These are phyloP conservation scores for Anthopleura sola DNA, from an alignment of 64 coral and sea anemone genomes.

Conservation along the genomic window DNA sequence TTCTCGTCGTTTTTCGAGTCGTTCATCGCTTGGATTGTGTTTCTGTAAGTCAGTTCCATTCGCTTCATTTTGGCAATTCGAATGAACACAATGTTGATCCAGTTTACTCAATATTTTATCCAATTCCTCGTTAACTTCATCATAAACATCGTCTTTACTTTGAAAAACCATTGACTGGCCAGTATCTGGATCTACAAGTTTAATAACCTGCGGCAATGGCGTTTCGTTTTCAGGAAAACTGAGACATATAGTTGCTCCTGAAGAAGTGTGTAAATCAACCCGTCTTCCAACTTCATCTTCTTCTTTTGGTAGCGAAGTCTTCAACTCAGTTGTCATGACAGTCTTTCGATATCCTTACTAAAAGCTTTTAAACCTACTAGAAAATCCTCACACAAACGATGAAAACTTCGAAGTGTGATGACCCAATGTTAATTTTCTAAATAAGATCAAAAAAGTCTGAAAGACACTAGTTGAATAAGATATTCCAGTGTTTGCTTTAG, in stretches of 20 bases:
- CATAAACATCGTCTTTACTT: slow-evolving; percentile 24
- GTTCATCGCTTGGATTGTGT: slow-evolving; percentile 20
- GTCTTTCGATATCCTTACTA: not conserved
- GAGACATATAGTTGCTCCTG: slow-evolving; percentile 51
- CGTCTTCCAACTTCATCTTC: slow-evolving; percentile 42
- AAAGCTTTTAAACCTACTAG: not conserved
- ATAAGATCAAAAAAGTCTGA: slow-evolving; percentile 5
- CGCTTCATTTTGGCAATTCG: slow-evolving; percentile 28
- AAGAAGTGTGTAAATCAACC: slow-evolving; percentile 52
- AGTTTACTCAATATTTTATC: slow-evolving; percentile 40
- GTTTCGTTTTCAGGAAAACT: slow-evolving; percentile 58
- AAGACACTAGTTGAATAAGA: slow-evolving; percentile 18
- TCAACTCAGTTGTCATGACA: slow-evolving; percentile 51
- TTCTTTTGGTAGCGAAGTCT: slow-evolving; percentile 27
- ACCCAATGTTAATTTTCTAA: not conserved
- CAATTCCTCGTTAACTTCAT: slow-evolving; percentile 34
- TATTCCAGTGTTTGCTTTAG: not conserved
- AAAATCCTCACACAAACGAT: not conserved
- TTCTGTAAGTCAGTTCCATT: slow-evolving; percentile 38
- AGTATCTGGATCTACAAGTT: slow-evolving; percentile 59
- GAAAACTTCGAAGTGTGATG: not conserved
- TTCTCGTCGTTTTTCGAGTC: slow-evolving; percentile 57
- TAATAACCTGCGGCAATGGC: slow-evolving; percentile 53
- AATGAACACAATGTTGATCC: slow-evolving; percentile 29
- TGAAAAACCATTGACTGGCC: slow-evolving; percentile 48